Percentiles rank a stretch among this genome's conserved stretches.
phyloP scores from a whole-genome alignment of 2,113 vertebrate species.

The Raja brachyura region DNA sequence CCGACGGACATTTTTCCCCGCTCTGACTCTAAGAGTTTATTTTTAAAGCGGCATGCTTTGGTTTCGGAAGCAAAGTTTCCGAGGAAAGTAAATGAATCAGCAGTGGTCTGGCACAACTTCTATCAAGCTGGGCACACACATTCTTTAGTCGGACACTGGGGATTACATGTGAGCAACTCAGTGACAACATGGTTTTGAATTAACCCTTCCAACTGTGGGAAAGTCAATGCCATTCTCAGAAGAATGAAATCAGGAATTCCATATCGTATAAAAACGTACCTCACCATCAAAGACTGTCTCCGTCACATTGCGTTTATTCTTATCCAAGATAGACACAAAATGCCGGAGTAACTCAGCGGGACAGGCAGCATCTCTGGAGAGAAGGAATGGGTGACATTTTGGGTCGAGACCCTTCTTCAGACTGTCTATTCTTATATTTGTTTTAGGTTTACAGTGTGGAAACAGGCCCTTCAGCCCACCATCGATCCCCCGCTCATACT shows the following conservation, averaged over 20 bases:
- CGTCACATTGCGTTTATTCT: background rate
- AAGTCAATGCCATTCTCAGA: background rate
- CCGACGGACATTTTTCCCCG: no score
- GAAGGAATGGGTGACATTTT: no score
- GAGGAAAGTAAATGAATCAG: background rate
- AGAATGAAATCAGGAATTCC: background rate
- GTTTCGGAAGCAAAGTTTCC: background rate
- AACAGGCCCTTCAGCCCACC: no score
- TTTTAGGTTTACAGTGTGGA: no score
- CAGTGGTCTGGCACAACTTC: background rate
- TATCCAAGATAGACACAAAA: no score
- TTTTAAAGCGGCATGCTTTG: background rate
- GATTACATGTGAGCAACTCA: background rate
- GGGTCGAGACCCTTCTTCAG: no score
- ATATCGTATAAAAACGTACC: background rate
- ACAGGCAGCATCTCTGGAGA: no score
- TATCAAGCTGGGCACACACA: background rate
- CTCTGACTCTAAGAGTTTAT: background rate
- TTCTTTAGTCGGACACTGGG: background rate
- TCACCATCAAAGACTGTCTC: background rate
- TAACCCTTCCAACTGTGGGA: background rate
- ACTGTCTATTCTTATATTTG: no score
- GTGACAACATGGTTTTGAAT: no score
- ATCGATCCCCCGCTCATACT: no score
- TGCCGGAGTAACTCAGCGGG: no score